Conservation (phyloP, 1,140 invertebrate genomes). For the Paraescarpia echinospica region DNA sequence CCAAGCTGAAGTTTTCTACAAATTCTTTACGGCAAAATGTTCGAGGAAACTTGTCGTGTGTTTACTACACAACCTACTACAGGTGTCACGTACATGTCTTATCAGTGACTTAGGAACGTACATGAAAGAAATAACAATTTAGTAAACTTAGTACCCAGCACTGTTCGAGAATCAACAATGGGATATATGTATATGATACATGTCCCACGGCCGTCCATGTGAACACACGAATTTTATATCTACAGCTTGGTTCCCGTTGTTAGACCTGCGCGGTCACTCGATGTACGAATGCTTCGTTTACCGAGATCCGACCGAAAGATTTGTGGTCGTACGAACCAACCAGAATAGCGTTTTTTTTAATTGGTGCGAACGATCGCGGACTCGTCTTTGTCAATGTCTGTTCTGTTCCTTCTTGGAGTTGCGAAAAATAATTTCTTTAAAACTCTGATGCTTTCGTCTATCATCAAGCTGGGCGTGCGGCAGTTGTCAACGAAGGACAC, state of each 20-base stretch:
- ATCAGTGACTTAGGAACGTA: too few species aligned
- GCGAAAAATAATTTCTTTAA: background rate
- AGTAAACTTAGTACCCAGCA: too few species aligned
- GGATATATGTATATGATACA: too few species aligned
- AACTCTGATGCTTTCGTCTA: background rate
- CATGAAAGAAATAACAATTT: too few species aligned
- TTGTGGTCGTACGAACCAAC: background rate
- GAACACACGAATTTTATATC: too few species aligned
- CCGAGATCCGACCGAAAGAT: background rate
- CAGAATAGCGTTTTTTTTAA: background rate
- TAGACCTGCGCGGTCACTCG: background rate
- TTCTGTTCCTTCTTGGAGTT: background rate
- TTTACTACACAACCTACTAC: too few species aligned
- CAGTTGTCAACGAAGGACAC: background rate
- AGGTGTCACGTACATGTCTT: too few species aligned
- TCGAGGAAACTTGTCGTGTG: too few species aligned
- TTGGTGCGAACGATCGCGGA: background rate
- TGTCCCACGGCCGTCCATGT: too few species aligned
- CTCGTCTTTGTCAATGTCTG: background rate
- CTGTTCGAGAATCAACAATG: too few species aligned
- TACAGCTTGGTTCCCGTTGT: background rate
- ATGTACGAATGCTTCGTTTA: background rate
- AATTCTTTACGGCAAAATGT: too few species aligned
- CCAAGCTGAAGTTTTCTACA: too few species aligned
- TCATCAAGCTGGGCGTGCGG: background rate